These are phyloP conservation scores for Proctacanthus coquilletti DNA, from an alignment of 1,140 invertebrate species.

Conservation along the genomic window DNA sequence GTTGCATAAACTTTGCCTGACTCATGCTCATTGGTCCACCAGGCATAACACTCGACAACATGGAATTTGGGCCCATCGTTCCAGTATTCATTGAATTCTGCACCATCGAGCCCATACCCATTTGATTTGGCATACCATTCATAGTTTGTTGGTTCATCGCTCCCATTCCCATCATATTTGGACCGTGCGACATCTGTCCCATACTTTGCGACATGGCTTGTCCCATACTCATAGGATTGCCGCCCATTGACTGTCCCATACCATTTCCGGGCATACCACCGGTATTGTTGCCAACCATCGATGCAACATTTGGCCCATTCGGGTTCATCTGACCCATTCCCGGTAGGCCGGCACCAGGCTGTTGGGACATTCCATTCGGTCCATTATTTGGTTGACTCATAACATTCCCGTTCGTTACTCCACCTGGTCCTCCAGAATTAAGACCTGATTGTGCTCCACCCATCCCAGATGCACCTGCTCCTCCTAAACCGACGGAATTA, in stretches of 20 bases:
- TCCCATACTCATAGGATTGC: neutral
- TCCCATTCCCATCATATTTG: conserved; percentile 20
- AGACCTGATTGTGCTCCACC: neutral
- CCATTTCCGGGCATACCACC: conserved; percentile 13
- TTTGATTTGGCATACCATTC: conserved; percentile 11
- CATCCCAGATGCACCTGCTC: neutral
- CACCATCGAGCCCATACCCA: conserved; percentile 14
- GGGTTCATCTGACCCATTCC: too few species aligned
- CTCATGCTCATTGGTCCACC: conserved; percentile 32
- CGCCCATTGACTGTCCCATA: conserved; percentile 1
- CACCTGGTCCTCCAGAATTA: too few species aligned
- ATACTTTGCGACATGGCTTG: conserved; percentile 11
- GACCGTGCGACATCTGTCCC: conserved; percentile 14
- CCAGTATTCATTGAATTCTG: conserved; percentile 6
- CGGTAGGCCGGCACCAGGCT: too few species aligned
- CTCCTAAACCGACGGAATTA: conserved; percentile 4
- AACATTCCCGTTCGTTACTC: neutral
- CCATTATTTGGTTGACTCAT: neutral
- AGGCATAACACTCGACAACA: conserved; percentile 25
- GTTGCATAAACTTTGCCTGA: conserved; percentile 44
- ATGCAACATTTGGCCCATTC: conserved; percentile 4
- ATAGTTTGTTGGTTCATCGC: conserved; percentile 10
- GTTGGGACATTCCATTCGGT: too few species aligned
- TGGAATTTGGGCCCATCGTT: conserved; percentile 12
- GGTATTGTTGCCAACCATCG: conserved; percentile 10